Base-by-base conservation (phyloP, 1,140 invertebrate species). In the Brachionus asplanchnoidis region DNA sequence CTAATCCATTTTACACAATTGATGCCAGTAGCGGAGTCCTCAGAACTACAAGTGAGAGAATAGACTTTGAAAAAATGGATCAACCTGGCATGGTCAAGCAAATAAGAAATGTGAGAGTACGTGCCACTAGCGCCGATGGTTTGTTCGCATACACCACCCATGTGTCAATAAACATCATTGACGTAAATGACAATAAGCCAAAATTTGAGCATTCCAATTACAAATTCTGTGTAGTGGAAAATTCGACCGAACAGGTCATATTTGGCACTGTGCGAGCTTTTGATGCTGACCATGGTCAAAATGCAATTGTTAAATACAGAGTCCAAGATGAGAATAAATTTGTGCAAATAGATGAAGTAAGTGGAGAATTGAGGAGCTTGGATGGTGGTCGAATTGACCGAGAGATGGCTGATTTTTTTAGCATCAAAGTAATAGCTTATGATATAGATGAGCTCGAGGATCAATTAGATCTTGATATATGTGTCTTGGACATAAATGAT, bases 401-500 rank as follows among this genome's bases (percentile, higher is more conserved):
- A 40, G 79, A 82, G 46, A 12, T 14, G 20, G 40, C 36, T 26
- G 14, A n/a, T 17, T 65, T n/a, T 12, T 50, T 77, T 1, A 77
- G 20, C 20, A 20, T 82, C 26, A 40, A 82, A 46, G 60, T 82
- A 1, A 40, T 42, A 28, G 79, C 65, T 4, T 68, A 44, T 40
- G 79, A 60, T 44, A 14, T n/a, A 12, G 79, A 82, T 82, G 53
- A 82, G 17, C 60, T 60, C 5, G 79, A 82, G 28, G 79, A 68
- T 65, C 12, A 82, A 42, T 32, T 82, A 0, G 65, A 40, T 8
- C 42, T 82, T n/a, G 53, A 65, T 5, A 26, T 82, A 28, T 44
- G 50, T 65, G 65, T 82, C 12, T 60, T 82, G 53, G 79, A 82
- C 32, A 65, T 82, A 6, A 82, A 82, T 82, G 79, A 82, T 40